Evolutionary conservation across 2,888 invertebrate species (phyloP), one percentile per base, ranked within the genome.

Genomic region (Lapara coniferarum): DNA sequence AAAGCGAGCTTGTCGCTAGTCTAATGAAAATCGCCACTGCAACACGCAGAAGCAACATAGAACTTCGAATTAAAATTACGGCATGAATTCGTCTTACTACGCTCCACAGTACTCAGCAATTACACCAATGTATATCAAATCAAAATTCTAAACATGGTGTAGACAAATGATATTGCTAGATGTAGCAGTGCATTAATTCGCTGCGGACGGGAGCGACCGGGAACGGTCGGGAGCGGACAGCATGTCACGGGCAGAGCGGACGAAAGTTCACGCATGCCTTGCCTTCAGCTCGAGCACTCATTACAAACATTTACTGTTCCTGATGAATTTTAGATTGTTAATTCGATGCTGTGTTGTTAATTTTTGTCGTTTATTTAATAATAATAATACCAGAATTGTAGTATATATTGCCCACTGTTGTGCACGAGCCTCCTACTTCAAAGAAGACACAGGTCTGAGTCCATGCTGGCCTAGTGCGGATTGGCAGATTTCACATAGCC

Each of bases 221-320:
- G 69, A 37, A 37, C 57, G 57, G 10, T 6, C 30, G 25, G 59
- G 49, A 37, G 37, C 63, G 46, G 16, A 16, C 53, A 19, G 19
- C 1, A 46, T 85, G 89, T 88, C 86, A 87, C 76, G 74, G 74
- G 73, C 89, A 87, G 85, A 77, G 76, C 77, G 77, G 81, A 69
- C 71, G 73, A 73, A 70, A 76, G 84, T 85, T 90, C 82, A 91
- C 90, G 91, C 91, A 89, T 89, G 90, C 89, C 88, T 90, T 85
- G 85, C 78, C 79, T 82, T 79, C 76, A 73, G 78, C 82, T 81
- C 79, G 81, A 84, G 81, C 85, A 82, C 82, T 87, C 85, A 82
- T 84, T 85, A 83, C 79, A 81, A 82, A 78, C 79, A 75, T 49
- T 51, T 58, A 37, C 66, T 16, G 67, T 56, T 67, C 53, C 66